These are phyloP conservation scores for Gobionotothen gibberifrons DNA, from an alignment of 2,797 vertebrate species.

Conservation along the genomic window DNA sequence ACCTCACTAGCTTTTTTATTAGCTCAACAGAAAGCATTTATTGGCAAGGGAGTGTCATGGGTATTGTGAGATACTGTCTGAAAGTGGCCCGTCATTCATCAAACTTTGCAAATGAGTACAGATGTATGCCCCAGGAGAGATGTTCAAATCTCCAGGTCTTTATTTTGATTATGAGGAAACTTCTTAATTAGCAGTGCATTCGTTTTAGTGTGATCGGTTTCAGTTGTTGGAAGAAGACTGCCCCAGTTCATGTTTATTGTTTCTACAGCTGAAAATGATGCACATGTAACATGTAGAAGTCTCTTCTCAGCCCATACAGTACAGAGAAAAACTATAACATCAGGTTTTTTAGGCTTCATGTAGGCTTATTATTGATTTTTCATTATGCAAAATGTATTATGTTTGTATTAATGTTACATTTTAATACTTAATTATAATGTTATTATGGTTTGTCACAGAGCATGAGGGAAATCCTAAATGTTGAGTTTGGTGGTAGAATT, in stretches of 20 bases:
- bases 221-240: slow-evolving; percentile 8
- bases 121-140: slow-evolving; percentile 17
- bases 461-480: slow-evolving; percentile 2
- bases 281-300: not conserved
- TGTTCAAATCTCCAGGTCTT: not conserved
- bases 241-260: not conserved
- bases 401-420: slow-evolving; percentile 14
- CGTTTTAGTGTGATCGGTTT: slow-evolving; percentile 9
- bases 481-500: slow-evolving; percentile 16
- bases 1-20: slow-evolving; percentile 44
- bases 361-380: not conserved
- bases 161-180: slow-evolving; percentile 9
- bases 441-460: slow-evolving; percentile 21
- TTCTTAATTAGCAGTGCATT: slow-evolving; percentile 19
- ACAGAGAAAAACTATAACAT: slow-evolving; percentile 14
- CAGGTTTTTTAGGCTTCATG: slow-evolving; percentile 4
- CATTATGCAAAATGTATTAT: slow-evolving; percentile 11
- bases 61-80: slow-evolving; percentile 35
- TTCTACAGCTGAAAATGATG: not conserved
- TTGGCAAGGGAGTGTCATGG: slow-evolving; percentile 32
- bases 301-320: not conserved
- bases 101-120: slow-evolving; percentile 27
- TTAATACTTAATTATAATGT: not conserved
- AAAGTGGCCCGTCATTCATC: slow-evolving; percentile 30
- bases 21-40: slow-evolving; percentile 51